A percentile compares a stretch with the other conserved stretches of the same genome.
These are phyloP conservation scores for Campylorhamphus procurvoides DNA, from an alignment of 2,113 vertebrate genomes.

Conservation along the genomic window DNA sequence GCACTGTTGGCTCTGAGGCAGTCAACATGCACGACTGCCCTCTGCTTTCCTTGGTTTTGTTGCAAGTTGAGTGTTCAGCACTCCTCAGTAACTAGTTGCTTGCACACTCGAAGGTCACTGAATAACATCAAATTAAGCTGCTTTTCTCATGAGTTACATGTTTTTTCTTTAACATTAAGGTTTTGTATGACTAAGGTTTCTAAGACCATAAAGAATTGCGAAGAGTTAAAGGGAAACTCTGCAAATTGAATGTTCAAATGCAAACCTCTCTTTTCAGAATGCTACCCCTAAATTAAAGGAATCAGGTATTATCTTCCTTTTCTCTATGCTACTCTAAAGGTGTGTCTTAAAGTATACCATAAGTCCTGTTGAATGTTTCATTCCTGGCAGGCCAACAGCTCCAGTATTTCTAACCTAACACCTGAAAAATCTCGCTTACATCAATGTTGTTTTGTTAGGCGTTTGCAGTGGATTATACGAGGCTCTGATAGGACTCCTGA, in stretches of 20 bases:
- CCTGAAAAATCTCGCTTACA: slow-evolving; percentile 47
- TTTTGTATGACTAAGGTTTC: not conserved
- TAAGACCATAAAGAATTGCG: not conserved
- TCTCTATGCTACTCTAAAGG: slow-evolving; percentile 13
- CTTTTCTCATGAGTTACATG: not conserved
- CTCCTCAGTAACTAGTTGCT: not conserved
- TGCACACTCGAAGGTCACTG: not conserved
- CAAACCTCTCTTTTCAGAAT: not conserved
- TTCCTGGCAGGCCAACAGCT: slow-evolving; percentile 54
- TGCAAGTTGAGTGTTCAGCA: not conserved
- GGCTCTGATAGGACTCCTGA: not conserved
- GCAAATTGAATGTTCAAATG: not conserved
- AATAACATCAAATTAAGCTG: not conserved
- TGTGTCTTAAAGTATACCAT: slow-evolving; percentile 43
- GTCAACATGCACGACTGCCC: not conserved
- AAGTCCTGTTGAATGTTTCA: slow-evolving; percentile 58
- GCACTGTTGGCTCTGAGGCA: not conserved
- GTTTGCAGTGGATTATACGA: not conserved
- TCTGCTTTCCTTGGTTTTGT: not conserved
- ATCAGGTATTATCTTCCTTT: not conserved
- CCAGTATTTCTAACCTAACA: slow-evolving; percentile 20
- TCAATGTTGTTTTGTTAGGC: slow-evolving; percentile 25
- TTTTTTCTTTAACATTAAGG: not conserved
- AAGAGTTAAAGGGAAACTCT: not conserved
- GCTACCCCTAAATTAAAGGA: not conserved